These are phyloP conservation scores for Glyptemys insculpta DNA, from an alignment of 2,797 vertebrate genomes.

Conservation along the genomic window DNA sequence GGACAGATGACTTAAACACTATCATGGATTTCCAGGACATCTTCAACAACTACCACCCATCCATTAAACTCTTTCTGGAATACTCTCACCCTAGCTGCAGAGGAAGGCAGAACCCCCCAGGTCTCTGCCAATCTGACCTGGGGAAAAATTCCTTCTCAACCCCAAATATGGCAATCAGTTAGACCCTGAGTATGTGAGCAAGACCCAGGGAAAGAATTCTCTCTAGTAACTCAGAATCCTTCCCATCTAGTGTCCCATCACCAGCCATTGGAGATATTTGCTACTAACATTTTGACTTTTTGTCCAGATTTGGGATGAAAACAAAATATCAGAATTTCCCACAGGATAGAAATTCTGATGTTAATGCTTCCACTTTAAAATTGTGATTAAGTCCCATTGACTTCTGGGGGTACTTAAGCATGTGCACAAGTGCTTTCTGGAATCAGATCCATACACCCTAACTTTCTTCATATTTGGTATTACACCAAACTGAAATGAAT, in stretches of 20 bases:
- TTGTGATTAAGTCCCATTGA: not conserved
- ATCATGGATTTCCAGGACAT: no score
- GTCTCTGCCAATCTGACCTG: no score
- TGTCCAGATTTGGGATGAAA: not conserved
- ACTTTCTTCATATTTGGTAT: no score
- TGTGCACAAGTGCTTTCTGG: not conserved
- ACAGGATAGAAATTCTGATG: not conserved
- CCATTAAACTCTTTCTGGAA: no score
- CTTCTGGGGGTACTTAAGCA: not conserved
- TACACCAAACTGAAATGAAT: not conserved
- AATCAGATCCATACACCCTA: not conserved
- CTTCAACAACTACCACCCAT: no score
- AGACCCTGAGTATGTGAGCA: no score
- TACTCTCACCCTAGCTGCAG: no score
- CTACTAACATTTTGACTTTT: not conserved
- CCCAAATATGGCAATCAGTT: no score
- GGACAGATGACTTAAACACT: no score
- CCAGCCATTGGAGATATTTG: not conserved
- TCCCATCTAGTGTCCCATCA: not conserved
- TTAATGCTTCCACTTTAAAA: not conserved
- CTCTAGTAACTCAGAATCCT: not conserved
- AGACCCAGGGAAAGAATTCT: no score
- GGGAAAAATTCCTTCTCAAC: no score
- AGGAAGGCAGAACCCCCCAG: no score
- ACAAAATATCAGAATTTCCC: fast-evolving